Base-by-base conservation (phyloP, 1,140 invertebrate genomes). In the Anoplophora glabripennis region DNA sequence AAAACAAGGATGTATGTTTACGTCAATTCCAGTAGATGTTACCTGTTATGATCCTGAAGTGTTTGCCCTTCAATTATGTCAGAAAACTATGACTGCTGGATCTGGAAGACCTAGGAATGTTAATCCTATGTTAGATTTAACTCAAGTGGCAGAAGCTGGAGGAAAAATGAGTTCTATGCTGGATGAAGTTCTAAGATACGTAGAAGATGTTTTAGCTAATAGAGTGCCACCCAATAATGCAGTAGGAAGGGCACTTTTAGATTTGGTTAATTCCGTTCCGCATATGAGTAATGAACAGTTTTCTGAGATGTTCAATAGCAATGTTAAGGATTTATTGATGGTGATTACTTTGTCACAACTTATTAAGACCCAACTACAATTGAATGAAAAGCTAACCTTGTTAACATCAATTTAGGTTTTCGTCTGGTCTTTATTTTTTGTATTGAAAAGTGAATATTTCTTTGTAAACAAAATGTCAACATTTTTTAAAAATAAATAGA, bases 251-350 rank as follows among this genome's bases (percentile, higher is more conserved):
- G 85, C 87, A 63, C 81, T 98, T 45, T 79, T 96, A 33, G 89
- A 95, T 76, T 85, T 98, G 71, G 91, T 96, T 33, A 88, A 92
- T 76, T 89, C 90, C 28, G 87, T 96, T 49, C 94, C 95, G 14
- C 89, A 93, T 73, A 93, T 97, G 83, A 85, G 86, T 14, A 83
- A 85, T 36, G 91, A 94, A 72, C 88, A 94, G 72, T 96, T 98
- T 77, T 92, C 94, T 17, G 86, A 92, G 62, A 96, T 97, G 90
- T 89, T 98, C 72, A 96, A 95, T 69, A 90, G 92, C 64, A 95
- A 95, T 75, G 90, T 97, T 71, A 97, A 97, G 78, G 95, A 98
- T 83, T 82, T 98, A 58, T 79, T 98, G 41, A 96, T 98, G 95
- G 94, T 98, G 45, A 88, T 96, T 63, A 96, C 95, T 37, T 80